These are phyloP conservation scores for Lycaena phlaeas DNA, from an alignment of 2,888 invertebrate genomes.

Conservation along the genomic window DNA sequence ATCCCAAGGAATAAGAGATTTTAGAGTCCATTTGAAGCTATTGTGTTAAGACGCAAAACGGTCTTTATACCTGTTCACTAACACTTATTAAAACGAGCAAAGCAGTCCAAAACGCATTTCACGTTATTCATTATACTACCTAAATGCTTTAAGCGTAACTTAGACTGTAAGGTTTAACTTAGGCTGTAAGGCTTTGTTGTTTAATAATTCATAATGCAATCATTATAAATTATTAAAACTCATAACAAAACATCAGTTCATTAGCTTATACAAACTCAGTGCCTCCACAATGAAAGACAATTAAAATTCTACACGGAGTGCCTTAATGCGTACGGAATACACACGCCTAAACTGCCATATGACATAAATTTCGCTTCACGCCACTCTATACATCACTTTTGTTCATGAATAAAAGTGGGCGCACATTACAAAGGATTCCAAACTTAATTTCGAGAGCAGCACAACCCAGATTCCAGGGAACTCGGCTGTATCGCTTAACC, in stretches of 20 bases:
- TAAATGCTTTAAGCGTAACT: no score
- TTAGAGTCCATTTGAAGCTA: no score
- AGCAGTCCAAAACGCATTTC: no score
- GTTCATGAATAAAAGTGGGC: slow-evolving; percentile 43
- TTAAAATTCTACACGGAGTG: slow-evolving; percentile 59
- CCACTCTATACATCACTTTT: slow-evolving; percentile 33
- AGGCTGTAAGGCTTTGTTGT: no score
- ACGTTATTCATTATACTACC: no score
- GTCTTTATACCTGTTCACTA: no score
- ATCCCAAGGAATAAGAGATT: no score
- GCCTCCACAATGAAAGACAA: slow-evolving; percentile 58
- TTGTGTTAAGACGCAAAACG: no score
- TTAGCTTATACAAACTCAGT: background rate
- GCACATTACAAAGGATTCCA: slow-evolving; percentile 29
- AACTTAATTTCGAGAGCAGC: slow-evolving; percentile 31
- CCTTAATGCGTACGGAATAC: slow-evolving; percentile 43
- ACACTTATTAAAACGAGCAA: no score
- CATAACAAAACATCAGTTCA: background rate
- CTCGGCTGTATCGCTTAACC: slow-evolving; percentile 32
- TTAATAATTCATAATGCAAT: no score
- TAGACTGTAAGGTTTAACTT: no score
- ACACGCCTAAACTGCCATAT: slow-evolving; percentile 37
- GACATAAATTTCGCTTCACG: slow-evolving; percentile 54
- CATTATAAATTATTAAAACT: no score
- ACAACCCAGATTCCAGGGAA: slow-evolving; percentile 35